A percentile compares a stretch with the other conserved stretches of the same genome.
Conservation (phyloP, 2,888 invertebrate genomes). For the Byasa hedistus region DNA sequence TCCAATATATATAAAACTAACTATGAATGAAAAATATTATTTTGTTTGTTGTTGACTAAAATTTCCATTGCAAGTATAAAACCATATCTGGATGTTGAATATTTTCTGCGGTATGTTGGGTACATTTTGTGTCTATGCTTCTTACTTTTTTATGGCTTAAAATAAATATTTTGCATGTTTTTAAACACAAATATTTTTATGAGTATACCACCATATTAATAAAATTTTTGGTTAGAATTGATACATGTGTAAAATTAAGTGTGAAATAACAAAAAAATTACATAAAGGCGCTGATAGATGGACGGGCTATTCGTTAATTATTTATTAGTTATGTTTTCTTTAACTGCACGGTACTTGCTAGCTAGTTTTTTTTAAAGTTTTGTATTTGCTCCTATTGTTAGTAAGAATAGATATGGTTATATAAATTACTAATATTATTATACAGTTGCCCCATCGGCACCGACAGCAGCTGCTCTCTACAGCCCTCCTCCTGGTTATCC, state of each 20-base stretch:
- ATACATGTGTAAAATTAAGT: no score
- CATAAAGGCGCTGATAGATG: no score
- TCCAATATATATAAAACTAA: slow-evolving; percentile 33
- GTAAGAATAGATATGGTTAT: background rate
- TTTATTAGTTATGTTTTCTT: no score
- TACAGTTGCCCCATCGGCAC: slow-evolving; percentile 57
- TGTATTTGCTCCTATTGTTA: background rate
- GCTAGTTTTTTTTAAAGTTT: no score
- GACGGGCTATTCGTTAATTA: no score
- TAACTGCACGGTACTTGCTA: no score
- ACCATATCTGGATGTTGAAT: slow-evolving; percentile 45
- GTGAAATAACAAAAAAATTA: no score
- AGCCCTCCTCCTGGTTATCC: slow-evolving; percentile 56
- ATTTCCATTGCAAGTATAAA: slow-evolving; percentile 29
- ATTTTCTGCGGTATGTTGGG: slow-evolving; percentile 69
- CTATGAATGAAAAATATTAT: slow-evolving; percentile 27
- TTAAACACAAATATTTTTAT: background rate
- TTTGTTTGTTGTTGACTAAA: slow-evolving; percentile 14
- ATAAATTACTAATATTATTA: slow-evolving; percentile 1
- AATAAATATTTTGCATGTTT: background rate
- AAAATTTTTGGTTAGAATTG: no score
- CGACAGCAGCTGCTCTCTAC: slow-evolving; percentile 60
- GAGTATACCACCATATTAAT: background rate
- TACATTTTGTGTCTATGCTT: slow-evolving; percentile 63
- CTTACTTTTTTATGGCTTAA: slow-evolving; percentile 18